Evolutionary conservation across 2,888 invertebrate genomes (phyloP), one percentile per base, ranked within the genome.

Genomic region (Mythimna pallens): DNA sequence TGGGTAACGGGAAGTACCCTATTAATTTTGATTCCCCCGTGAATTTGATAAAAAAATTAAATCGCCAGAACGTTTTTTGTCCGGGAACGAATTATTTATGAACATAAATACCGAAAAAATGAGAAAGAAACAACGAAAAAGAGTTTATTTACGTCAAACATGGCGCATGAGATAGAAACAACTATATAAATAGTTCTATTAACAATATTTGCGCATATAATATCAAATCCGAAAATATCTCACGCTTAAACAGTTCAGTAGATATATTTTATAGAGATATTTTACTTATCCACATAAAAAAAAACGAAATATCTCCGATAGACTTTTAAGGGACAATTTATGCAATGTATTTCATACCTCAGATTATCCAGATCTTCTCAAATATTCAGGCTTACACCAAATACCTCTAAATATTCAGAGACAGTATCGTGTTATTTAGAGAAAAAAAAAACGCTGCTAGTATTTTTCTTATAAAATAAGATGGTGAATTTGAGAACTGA

Each of bases 271-370:
- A 58, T 59, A 36, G 12, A 59, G 12, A 36, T 59, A 59, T 61
- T 80, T 71, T 62, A 65, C 55, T 50, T 71, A 22, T 43, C 14
- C 25, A 54, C 47, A 77, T 70, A 77, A 81, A 80, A 81, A 80
- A 81, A 80, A 76, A 67, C 47, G 68, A 84, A 84, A 84, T 76
- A 72, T 70, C 65, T 54, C 64, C 69, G 58, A 76, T 68, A 82
- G 81, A 77, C 77, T 83, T 85, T 70, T 82, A 76, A 65, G 83
- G 86, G 86, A 85, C 83, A 85, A 85, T 86, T 85, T 86, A 87
- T 85, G 85, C 77, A 75, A 85, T 86, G 74, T 78, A 77, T 84
- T 86, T 87, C 73, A 86, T 84, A 83, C 81, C 83, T 78, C 74
- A 70, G 82, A 86, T 84, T 85, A 85, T 87, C 73, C 67, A 72